Percentiles rank a stretch among this genome's conserved stretches.
phyloP scores from a whole-genome alignment of 2,113 vertebrate species.

The Etia nguti region DNA sequence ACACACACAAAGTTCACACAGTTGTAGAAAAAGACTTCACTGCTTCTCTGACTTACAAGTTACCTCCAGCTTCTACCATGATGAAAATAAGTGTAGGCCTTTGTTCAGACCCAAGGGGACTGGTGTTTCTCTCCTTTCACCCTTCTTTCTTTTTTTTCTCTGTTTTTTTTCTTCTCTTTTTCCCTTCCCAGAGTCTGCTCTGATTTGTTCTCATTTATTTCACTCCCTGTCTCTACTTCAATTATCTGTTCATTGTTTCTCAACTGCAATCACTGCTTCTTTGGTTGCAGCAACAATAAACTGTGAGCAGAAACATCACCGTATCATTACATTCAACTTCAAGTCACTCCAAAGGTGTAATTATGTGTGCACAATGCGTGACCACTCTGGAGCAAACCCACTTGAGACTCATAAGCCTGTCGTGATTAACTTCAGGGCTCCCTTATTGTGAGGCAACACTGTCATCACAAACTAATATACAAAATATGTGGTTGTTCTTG shows the following conservation, averaged over 20 bases:
- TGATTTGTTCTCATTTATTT: not conserved
- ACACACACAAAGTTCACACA: not conserved
- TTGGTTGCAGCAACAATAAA: not conserved
- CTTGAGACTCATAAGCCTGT: not conserved
- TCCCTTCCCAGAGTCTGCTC: not conserved
- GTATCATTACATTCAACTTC: not conserved
- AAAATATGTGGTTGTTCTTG: not conserved
- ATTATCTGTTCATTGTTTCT: not conserved
- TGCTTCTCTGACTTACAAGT: conserved; percentile 19
- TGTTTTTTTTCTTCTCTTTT: not conserved
- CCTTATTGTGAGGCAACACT: not conserved
- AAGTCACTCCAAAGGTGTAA: not conserved
- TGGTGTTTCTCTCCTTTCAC: not conserved
- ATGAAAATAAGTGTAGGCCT: conserved; percentile 32
- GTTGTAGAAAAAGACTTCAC: not conserved
- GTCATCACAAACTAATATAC: not conserved
- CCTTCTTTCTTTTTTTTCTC: not conserved
- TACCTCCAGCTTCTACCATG: conserved; percentile 24
- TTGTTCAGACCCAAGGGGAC: conserved; percentile 1
- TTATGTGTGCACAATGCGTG: not conserved
- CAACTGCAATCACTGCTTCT: not conserved
- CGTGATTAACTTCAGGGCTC: not conserved
- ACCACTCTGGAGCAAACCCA: not conserved
- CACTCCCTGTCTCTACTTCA: not conserved
- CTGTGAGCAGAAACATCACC: not conserved